These are phyloP conservation scores for Acleris laterana DNA, from an alignment of 2,888 invertebrate genomes.

Conservation along the genomic window DNA sequence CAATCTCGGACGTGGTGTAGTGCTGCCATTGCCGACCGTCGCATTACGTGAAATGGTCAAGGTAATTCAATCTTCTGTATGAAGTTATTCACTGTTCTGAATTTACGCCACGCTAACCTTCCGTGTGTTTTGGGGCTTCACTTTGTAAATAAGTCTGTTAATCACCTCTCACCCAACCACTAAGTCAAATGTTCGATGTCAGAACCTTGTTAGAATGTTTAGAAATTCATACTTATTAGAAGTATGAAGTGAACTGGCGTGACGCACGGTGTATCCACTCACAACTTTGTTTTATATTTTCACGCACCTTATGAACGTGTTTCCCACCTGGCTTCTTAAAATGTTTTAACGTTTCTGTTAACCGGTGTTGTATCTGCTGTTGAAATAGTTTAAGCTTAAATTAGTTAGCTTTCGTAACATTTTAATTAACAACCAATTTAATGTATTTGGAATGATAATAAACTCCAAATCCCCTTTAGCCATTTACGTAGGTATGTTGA, in stretches of 20 bases:
- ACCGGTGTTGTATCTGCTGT: conserved; percentile 9
- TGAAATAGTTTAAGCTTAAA: conserved; percentile 7
- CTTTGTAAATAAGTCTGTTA: conserved; percentile 77
- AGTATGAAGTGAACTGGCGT: conserved; percentile 43
- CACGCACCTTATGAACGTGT: conserved; percentile 27
- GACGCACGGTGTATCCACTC: conserved; percentile 16
- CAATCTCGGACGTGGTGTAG: conserved; percentile 59
- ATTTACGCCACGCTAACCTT: conserved; percentile 76
- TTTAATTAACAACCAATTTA: not conserved
- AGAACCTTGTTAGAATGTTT: conserved; percentile 40
- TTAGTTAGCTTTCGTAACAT: conserved; percentile 14
- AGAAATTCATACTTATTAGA: conserved; percentile 53
- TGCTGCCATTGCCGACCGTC: conserved; percentile 61
- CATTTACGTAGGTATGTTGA: too few relatives aligned
- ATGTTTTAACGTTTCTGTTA: conserved; percentile 27
- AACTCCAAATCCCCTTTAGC: not conserved
- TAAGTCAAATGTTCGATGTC: conserved; percentile 59
- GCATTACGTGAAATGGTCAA: conserved; percentile 82
- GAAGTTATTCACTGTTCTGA: conserved; percentile 74
- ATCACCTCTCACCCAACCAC: conserved; percentile 65
- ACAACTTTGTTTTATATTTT: conserved; percentile 19
- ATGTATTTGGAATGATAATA: not conserved
- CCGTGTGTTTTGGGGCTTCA: conserved; percentile 72
- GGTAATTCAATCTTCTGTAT: conserved; percentile 75
- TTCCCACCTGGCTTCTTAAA: conserved; percentile 32